A percentile compares a stretch with the other conserved stretches of the same genome.
Evolutionary conservation across 92 coral and sea anemone genomes (phyloP).

Genomic region (Heliopora coerulea): DNA sequence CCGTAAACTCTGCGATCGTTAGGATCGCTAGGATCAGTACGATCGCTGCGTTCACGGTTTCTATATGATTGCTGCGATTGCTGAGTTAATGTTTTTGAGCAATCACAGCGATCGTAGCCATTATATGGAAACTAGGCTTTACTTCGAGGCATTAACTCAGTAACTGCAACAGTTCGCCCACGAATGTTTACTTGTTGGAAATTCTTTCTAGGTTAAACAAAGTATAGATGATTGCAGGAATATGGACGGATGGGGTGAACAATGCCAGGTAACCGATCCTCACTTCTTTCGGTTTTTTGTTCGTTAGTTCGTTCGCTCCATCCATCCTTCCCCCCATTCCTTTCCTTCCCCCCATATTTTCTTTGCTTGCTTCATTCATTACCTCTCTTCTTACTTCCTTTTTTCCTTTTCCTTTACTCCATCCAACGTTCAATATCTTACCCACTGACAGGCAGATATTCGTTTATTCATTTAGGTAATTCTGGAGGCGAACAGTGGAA

Average conservation of each 20-base stretch:
- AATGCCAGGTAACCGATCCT: slow-evolving; percentile 74
- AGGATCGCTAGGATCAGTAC: too few species aligned
- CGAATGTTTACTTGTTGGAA: background rate
- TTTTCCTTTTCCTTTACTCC: background rate
- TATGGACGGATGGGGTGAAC: slow-evolving; percentile 85
- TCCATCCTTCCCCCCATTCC: background rate
- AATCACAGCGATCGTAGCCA: too few species aligned
- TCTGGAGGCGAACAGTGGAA: slow-evolving; percentile 84
- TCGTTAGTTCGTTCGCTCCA: background rate
- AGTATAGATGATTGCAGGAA: slow-evolving; percentile 87
- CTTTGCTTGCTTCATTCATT: too few species aligned
- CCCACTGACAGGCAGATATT: too few species aligned
- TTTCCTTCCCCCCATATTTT: too few species aligned
- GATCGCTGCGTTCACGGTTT: too few species aligned
- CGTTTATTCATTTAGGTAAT: slow-evolving; percentile 74
- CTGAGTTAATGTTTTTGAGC: too few species aligned
- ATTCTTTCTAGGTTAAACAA: slow-evolving; percentile 60
- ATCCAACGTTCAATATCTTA: too few species aligned
- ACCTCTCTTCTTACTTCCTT: background rate
- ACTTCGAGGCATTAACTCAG: too few species aligned
- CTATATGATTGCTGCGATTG: too few species aligned
- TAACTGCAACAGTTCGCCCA: background rate
- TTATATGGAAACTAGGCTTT: too few species aligned
- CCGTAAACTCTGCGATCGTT: too few species aligned
- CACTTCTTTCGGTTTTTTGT: background rate